phyloP scores from a whole-genome alignment of 2,113 vertebrate species.

The Chauna torquata region DNA sequence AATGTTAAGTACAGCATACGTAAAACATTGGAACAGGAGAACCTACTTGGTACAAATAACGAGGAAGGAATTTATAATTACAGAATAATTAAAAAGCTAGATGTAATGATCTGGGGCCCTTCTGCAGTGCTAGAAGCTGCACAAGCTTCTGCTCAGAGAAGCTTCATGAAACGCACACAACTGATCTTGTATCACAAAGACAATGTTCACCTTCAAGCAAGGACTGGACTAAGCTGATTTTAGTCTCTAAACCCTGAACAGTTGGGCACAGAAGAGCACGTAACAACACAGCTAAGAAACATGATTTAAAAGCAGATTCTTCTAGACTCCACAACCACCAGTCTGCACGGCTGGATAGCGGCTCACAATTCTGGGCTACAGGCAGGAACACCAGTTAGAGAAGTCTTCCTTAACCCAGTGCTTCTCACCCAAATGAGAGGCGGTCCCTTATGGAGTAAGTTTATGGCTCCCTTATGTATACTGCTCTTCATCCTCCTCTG shows the following conservation, averaged over 20 bases:
- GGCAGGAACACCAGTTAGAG: background rate
- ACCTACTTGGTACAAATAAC: background rate
- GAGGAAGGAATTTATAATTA: background rate
- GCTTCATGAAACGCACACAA: background rate
- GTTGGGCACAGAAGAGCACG: background rate
- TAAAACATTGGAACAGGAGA: background rate
- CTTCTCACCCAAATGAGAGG: background rate
- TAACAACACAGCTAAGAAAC: background rate
- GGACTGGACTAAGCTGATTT: background rate
- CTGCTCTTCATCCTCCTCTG: background rate
- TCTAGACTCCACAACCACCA: background rate
- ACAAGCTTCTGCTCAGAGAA: background rate
- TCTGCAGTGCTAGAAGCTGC: background rate
- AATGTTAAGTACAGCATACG: background rate
- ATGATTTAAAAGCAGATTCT: background rate
- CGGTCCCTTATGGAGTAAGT: background rate
- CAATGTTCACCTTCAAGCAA: background rate
- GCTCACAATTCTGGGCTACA: background rate
- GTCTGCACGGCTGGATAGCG: background rate
- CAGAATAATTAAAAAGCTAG: background rate
- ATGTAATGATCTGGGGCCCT: background rate
- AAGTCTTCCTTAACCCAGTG: background rate
- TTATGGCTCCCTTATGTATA: background rate
- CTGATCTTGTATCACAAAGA: background rate
- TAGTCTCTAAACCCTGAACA: background rate